A percentile compares a stretch with the other conserved stretches of the same genome.
These are phyloP conservation scores for Mesodorylaimus sp. DNA, from an alignment of 2,888 invertebrate species.

Conservation along the genomic window DNA sequence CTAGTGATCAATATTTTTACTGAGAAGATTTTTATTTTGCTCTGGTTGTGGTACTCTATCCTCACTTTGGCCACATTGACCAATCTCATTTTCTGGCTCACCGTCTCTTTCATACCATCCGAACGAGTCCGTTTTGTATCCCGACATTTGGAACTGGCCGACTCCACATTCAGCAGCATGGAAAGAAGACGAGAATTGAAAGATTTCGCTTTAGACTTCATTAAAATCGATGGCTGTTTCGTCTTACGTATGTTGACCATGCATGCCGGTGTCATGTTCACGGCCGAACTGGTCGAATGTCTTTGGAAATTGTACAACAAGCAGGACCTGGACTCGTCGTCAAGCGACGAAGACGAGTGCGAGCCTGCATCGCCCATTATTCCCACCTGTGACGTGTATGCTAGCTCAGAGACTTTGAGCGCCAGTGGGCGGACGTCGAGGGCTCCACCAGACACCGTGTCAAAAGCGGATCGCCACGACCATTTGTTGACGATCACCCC, in stretches of 20 bases:
- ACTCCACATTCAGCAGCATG: too few species aligned
- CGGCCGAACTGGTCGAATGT: background rate
- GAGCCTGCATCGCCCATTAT: too few species aligned
- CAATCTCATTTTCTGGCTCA: constrained; percentile 10
- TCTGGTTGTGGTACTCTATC: constrained; percentile 27
- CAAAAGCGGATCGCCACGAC: too few species aligned
- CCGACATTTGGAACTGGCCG: constrained; percentile 25
- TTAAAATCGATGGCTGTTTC: constrained; percentile 28
- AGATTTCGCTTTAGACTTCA: constrained; percentile 22
- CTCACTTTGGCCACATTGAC: constrained; percentile 18
- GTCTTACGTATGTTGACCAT: constrained; percentile 26
- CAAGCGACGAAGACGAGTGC: too few species aligned
- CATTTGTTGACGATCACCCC: too few species aligned
- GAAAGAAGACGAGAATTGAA: too few species aligned
- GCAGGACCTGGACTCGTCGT: too few species aligned
- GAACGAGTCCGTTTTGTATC: constrained; percentile 19
- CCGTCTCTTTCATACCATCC: background rate
- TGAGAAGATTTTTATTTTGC: constrained; percentile 27
- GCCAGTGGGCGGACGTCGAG: too few species aligned
- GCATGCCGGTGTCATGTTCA: constrained; percentile 20
- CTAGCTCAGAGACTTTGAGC: too few species aligned
- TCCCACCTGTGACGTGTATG: too few species aligned
- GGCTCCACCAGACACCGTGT: too few species aligned
- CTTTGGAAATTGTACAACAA: constrained; percentile 3
- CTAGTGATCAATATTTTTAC: constrained; percentile 29